These are phyloP conservation scores for Heliconius aoede DNA, from an alignment of 2,888 invertebrate species.

Conservation along the genomic window DNA sequence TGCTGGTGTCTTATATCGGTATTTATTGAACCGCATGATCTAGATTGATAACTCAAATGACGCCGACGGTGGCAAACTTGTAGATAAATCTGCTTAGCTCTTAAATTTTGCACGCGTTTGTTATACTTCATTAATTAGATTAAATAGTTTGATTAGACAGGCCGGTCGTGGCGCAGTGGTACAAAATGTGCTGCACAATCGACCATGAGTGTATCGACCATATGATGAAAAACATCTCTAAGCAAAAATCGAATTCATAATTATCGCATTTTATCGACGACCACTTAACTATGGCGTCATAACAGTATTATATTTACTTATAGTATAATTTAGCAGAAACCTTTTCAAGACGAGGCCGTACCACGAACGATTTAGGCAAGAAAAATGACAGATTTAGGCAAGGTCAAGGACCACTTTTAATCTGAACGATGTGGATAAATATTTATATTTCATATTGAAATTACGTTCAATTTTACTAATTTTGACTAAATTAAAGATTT, in stretches of 20 bases:
- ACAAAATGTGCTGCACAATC: no score
- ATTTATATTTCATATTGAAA: conserved; percentile 3
- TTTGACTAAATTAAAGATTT: background rate
- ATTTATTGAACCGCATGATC: conserved; percentile 39
- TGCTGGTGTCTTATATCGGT: conserved; percentile 46
- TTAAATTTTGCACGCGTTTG: background rate
- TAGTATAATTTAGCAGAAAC: conserved; percentile 11
- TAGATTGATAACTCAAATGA: conserved; percentile 23
- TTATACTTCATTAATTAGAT: background rate
- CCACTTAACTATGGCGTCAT: background rate
- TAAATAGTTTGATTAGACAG: background rate
- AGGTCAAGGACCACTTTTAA: conserved; percentile 9
- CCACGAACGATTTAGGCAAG: conserved; percentile 14
- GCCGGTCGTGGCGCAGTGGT: no score
- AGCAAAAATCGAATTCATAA: background rate
- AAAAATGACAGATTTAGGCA: conserved; percentile 22
- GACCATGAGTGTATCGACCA: no score
- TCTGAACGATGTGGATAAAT: background rate
- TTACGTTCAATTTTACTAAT: background rate
- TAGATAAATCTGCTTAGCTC: background rate
- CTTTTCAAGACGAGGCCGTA: conserved; percentile 13
- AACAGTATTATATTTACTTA: conserved; percentile 15
- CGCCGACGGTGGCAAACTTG: conserved; percentile 4
- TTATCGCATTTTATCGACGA: background rate
- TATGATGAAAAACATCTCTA: no score